Base-by-base conservation (phyloP, 2,888 invertebrate genomes). In the Trissoscelio sp. region DNA sequence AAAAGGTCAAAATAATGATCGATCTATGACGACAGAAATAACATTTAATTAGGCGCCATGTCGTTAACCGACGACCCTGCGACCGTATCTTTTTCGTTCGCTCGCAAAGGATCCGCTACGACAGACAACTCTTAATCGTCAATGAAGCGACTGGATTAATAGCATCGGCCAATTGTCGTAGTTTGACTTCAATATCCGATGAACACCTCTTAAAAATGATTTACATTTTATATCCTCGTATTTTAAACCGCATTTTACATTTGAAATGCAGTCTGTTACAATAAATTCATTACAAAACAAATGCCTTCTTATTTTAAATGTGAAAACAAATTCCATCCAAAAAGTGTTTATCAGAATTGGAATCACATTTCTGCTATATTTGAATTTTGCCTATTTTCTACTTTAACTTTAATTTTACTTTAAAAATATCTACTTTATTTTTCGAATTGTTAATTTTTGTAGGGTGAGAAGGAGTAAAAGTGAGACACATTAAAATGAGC, bases 21-120 rank as follows among this genome's bases (percentile, higher is more conserved):
- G 82, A 84, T 82, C 82, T 81, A 83, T 84, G 83, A 82, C 67
- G 70, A 79, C 53, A 62, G 83, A 79, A 83, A 83, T 83, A 83
- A 83, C 84, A 84, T 83, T 84, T 84, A 84, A 84, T 84, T 84
- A 84, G 81, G 80, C 83, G 82, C 79, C 83, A 81, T 82, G 84
- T 83, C 83, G 81, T 84, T 83, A 84, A 80, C 83, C 81, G 82
- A 77, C 72, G 83, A 80, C 80, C 82, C 83, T 75, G 80, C 64
- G 82, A 74, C 81, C 72, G 79, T 83, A 83, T 83, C 84, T 84
- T 70, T 78, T 78, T 79, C 82, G 64, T 64, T 55, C 64, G 44
- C 62, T 60, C 57, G 55, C 46, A 74, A 74, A 72, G 77, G 77
- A 84, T 82, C 82, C 81, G 60, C 62, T 62, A 62, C 70, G 77